phyloP scores from a whole-genome alignment of 2,797 vertebrate species.

The Manis crassicaudata region DNA sequence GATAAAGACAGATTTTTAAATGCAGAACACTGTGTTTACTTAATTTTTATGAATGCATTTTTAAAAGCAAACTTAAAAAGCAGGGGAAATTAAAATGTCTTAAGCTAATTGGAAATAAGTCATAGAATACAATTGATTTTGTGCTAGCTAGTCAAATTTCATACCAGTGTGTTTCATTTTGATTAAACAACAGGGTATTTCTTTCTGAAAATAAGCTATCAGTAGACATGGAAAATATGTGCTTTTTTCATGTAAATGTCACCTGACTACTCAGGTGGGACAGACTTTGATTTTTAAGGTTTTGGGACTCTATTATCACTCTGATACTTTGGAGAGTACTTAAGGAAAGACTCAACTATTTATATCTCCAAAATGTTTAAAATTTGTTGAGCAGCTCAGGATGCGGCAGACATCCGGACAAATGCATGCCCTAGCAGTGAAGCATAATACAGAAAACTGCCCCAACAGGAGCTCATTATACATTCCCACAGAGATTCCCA shows the following conservation, averaged over 20 bases:
- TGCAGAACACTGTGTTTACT: slow-evolving; percentile 53
- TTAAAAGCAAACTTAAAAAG: slow-evolving; percentile 80
- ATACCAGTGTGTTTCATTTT: slow-evolving; percentile 74
- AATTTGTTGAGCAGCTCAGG: slow-evolving; percentile 59
- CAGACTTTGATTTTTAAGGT: slow-evolving; percentile 26
- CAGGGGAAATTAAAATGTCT: slow-evolving; percentile 81
- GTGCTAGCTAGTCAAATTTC: slow-evolving; percentile 82
- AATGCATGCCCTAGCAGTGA: not conserved
- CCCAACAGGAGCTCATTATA: slow-evolving; percentile 54
- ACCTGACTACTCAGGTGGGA: not conserved
- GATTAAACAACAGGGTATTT: slow-evolving; percentile 70
- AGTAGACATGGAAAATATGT: not conserved
- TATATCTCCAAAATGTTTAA: slow-evolving; percentile 54
- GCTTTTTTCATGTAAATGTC: slow-evolving; percentile 14
- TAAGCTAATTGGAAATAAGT: slow-evolving; percentile 73
- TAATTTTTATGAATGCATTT: slow-evolving; percentile 73
- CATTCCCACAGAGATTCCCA: slow-evolving; percentile 36
- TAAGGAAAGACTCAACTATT: slow-evolving; percentile 31
- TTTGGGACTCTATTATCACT: slow-evolving; percentile 23
- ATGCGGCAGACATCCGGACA: slow-evolving; percentile 45
- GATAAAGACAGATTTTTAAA: slow-evolving; percentile 55
- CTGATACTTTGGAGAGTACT: not conserved
- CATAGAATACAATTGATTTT: slow-evolving; percentile 79
- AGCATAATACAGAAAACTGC: not conserved
- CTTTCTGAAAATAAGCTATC: slow-evolving; percentile 62